These are phyloP conservation scores for Nemotelus nigrinus DNA, from an alignment of 2,888 invertebrate genomes.

Conservation along the genomic window DNA sequence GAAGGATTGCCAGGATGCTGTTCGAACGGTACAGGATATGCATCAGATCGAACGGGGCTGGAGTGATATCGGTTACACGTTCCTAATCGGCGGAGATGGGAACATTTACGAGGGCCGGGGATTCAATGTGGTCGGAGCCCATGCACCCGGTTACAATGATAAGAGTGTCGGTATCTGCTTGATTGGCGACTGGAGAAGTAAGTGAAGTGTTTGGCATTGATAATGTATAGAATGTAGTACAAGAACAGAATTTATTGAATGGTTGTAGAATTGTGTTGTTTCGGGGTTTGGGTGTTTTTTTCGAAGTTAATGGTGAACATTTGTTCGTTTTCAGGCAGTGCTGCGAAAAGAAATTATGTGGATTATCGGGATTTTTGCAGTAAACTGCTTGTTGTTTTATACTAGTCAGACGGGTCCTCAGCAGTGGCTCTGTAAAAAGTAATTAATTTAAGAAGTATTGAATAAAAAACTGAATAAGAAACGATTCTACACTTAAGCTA, in stretches of 20 bases:
- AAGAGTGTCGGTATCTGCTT: slow-evolving; percentile 76
- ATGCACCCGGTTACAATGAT: slow-evolving; percentile 74
- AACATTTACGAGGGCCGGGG: slow-evolving; percentile 77
- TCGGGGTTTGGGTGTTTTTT: neutral
- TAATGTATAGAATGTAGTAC: no score
- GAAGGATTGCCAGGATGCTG: slow-evolving; percentile 67
- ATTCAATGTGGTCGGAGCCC: slow-evolving; percentile 75
- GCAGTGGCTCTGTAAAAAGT: no score
- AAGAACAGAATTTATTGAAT: no score
- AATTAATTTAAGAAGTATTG: no score
- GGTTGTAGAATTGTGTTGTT: no score
- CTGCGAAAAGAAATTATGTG: no score
- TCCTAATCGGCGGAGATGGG: slow-evolving; percentile 79
- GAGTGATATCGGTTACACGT: slow-evolving; percentile 78
- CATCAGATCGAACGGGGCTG: slow-evolving; percentile 71
- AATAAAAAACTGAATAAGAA: no score
- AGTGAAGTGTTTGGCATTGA: slow-evolving; percentile 34
- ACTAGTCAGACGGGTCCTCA: no score
- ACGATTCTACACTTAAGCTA: no score
- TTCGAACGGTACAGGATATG: slow-evolving; percentile 73
- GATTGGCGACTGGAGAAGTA: slow-evolving; percentile 67
- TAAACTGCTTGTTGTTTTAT: no score
- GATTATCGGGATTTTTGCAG: no score
- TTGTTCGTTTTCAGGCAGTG: no score
- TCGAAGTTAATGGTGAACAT: slow-evolving; percentile 19